Evolutionary conservation across 2,888 invertebrate genomes (phyloP).

Genomic region (Neocrepidodera transversa): DNA sequence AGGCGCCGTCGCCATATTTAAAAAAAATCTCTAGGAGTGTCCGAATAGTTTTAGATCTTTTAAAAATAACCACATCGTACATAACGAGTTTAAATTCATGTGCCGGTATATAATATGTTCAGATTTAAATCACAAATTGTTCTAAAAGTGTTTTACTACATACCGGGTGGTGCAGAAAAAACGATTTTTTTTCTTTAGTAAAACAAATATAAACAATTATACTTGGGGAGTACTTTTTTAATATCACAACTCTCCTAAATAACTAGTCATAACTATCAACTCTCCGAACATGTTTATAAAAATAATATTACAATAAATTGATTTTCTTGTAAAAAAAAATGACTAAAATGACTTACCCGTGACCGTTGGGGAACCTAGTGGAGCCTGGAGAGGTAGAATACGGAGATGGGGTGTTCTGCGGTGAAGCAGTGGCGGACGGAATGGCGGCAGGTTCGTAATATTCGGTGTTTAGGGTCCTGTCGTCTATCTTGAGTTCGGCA

Average conservation of each 20-base stretch:
- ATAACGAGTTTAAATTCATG: neutral
- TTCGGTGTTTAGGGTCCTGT: slow-evolving; percentile 85
- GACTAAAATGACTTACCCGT: slow-evolving; percentile 68
- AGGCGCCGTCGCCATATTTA: slow-evolving; percentile 15
- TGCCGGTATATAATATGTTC: neutral
- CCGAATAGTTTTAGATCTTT: slow-evolving; percentile 4
- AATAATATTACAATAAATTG: no score
- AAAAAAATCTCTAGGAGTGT: slow-evolving; percentile 12
- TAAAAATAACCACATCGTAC: slow-evolving; percentile 8
- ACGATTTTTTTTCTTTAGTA: no score
- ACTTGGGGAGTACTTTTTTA: no score
- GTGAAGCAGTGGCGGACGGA: slow-evolving; percentile 67
- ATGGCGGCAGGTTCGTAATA: slow-evolving; percentile 88
- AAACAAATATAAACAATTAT: no score
- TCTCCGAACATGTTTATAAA: no score
- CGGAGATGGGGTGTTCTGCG: slow-evolving; percentile 63
- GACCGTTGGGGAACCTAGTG: slow-evolving; percentile 62
- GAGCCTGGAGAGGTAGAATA: slow-evolving; percentile 69
- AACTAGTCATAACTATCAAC: no score
- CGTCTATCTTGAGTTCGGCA: slow-evolving; percentile 88
- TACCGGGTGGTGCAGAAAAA: no score
- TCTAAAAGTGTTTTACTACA: no score
- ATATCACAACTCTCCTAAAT: no score
- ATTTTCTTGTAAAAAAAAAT: no score
- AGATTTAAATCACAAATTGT: no score